Base-by-base conservation (phyloP, 2,797 vertebrate species). In the Odontamblyopus lacepedii region DNA sequence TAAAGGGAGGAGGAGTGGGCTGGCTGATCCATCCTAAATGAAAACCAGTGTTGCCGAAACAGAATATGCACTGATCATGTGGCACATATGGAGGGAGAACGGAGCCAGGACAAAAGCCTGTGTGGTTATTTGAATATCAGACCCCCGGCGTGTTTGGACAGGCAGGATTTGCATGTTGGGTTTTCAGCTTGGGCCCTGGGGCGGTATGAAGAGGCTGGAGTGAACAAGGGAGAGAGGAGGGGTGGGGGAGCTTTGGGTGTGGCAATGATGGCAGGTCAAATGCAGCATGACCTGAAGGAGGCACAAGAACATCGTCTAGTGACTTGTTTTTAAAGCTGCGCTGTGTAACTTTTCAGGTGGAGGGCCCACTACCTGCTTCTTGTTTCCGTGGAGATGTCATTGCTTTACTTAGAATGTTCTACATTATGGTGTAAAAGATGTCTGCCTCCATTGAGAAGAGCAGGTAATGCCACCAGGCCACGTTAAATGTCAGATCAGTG, bases 111-210 rank as follows among this genome's bases (percentile, higher is more conserved):
- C 78, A 78, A 86, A 83, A 63, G 75, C 80, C 71, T n/a, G 75
- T 72, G 79, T 80, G 77, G 73, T 82, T 83, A 85, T 91, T 89
- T 89, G 80, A 87, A 88, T 86, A 87, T 87, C 63, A 80, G 82
- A 79, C 78, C 77, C 74, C 72, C 62, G 71, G 83, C 88, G 77
- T 86, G 85, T 89, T 91, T 90, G 81, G 83, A 90, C 85, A 87
- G 76, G 89, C 83, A 84, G 66, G 76, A 88, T 91, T 91, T 92
- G 85, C 86, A 91, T 91, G 78, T 83, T 85, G 82, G 76, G 76
- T 85, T 87, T 89, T 83, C 61, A 85, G 83, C 71, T 76, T 2
- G 69, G 78, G 81, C 84, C 87, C 77, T 50, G 30, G 78, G 87
- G 76, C 66, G 68, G 77, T 76, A 75, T 50, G 59, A 66, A 56